Base-by-base conservation (phyloP, 2,797 vertebrate species). In the Schizopygopsis malacanthus region DNA sequence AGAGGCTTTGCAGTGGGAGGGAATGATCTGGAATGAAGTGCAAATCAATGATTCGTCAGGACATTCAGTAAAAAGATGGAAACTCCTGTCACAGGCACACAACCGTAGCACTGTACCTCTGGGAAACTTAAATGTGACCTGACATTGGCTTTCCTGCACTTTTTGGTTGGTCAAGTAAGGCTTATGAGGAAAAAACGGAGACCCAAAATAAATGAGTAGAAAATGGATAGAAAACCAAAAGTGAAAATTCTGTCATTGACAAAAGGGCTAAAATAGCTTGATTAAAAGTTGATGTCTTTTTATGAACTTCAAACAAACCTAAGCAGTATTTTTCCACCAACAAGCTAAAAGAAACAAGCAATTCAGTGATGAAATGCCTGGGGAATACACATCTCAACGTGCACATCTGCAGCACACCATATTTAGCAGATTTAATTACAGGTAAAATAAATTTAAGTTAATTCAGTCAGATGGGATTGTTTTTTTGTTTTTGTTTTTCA, bases 1-100 rank as follows among this genome's bases (percentile, higher is more conserved):
- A 69, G 7, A 86, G 25, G 82, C 80, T 71, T 85, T 84, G 20
- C 86, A 82, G 70, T 87, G 81, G 82, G 63, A 39, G 73, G 16
- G 81, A 89, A 90, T 86, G 88, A 87, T 91, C 92, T 88, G 92
- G 91, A 94, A 92, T 93, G 90, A 93, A 88, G 91, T 28, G 71
- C 88, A 81, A 90, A 94, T 95, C 94, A 92, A 95, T 95, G 90
- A 89, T 89, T 91, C 82, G 88, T 91, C 92, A 90, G 73, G 89
- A 88, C 87, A 88, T 2, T 65, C 81, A 88, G 91, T 33, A 91
- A 90, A 90, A 86, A 77, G 90, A 90, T 79, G 88, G 86, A 87
- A 83, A 84, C 28, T 82, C 79, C 47, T 87, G 81, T 18, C 45
- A 70, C 39, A 18, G 65, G 50, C 18, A 16, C 67, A 73, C 43